phyloP scores from a whole-genome alignment of 2,888 invertebrate genomes.

The Dasysyrphus tricinctus region DNA sequence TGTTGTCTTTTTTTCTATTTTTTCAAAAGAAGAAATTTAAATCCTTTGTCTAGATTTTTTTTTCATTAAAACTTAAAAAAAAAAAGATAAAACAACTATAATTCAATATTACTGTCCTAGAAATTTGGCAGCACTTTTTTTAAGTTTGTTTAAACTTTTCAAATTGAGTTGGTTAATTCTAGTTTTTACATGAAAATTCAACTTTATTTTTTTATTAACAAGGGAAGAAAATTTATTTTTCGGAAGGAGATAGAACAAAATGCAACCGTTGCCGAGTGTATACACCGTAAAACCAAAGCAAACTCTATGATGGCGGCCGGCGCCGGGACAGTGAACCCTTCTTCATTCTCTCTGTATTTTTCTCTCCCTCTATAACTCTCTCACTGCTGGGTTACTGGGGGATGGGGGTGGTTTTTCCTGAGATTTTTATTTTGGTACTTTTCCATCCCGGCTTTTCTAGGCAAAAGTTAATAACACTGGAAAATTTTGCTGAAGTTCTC shows the following conservation, averaged over 20 bases:
- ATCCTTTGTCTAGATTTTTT: constrained; percentile 31
- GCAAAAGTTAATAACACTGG: constrained; percentile 34
- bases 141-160: background rate
- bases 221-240: constrained; percentile 42
- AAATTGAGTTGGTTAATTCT: background rate
- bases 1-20: constrained; percentile 7
- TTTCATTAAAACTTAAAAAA: constrained; percentile 4
- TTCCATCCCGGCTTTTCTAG: constrained; percentile 52
- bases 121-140: constrained; percentile 59
- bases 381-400: constrained; percentile 34
- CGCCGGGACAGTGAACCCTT: constrained; percentile 80
- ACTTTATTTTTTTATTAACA: constrained; percentile 21
- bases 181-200: background rate
- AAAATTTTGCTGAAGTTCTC: constrained; percentile 33
- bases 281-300: constrained; percentile 78
- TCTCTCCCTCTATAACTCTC: constrained; percentile 11
- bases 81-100: background rate
- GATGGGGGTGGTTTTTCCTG: constrained; percentile 68
- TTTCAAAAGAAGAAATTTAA: background rate
- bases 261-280: constrained; percentile 76
- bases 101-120: constrained; percentile 6
- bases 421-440: constrained; percentile 31
- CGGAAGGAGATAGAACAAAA: constrained; percentile 50
- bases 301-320: constrained; percentile 78
- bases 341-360: constrained; percentile 25